Base-by-base conservation (phyloP, 1,140 invertebrate species). In the Phenacoccus solenopsis region DNA sequence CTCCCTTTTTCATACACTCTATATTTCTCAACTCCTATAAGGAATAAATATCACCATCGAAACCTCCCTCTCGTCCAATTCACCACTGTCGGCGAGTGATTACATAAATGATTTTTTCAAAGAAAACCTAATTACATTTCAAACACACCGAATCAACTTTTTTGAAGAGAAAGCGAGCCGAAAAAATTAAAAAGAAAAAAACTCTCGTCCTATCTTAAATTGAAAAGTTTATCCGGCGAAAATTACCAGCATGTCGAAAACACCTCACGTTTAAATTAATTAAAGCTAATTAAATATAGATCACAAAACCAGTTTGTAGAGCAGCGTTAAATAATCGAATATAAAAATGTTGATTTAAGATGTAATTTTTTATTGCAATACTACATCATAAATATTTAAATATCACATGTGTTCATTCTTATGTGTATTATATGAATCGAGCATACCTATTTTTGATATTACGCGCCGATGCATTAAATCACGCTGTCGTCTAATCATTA, bases 341-440 rank as follows among this genome's bases (percentile, higher is more conserved):
- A 49, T 49, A 49, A 49, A 16, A 49, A 49, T 49, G 38, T 49
- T 49, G 2, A 49, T n/a, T n/a, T n/a, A 49, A 49, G 38, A 49
- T 49, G 38, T 49, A 49, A 49, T 49, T 49, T 49, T 49, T 49
- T 49, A 49, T 49, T 49, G 38, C 38, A 16, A 49, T 49, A 49
- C 38, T 49, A 49, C 38, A 49, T 49, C 38, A 49, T 49, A 49
- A 49, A 49, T 49, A 49, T 49, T 49, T 49, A 49, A 49, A 49
- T 49, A 49, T 16, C 20, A 4, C 13, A 32, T 5, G 13, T 13
- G 5, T 32, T 32, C 13, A 7, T 32, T n/a, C n/a, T n/a, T n/a
- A n/a, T 32, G 5, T 32, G 13, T 32, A 7, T 32, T 32, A 7
- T 32, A 32, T 32, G 5, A 32, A 7, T 13, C 30, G 5, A 32